Conservation (phyloP, 2,888 invertebrate species). For the Bombyx huttoni region DNA sequence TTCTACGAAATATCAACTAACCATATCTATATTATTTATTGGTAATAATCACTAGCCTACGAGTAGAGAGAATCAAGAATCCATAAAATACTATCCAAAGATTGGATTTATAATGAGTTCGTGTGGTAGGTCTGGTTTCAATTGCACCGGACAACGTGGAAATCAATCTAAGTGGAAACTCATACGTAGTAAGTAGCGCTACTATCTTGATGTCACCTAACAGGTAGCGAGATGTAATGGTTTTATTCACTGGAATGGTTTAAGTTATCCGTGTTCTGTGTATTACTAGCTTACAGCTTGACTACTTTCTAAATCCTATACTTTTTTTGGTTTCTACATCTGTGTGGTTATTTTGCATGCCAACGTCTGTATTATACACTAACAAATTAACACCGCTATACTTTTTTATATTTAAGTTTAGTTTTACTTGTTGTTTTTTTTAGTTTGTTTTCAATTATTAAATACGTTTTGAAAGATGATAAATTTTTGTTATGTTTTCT, state of each 20-base stretch:
- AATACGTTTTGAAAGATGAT: too few relatives aligned
- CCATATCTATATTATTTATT: slow-evolving; percentile 42
- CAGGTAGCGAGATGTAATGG: slow-evolving; percentile 61
- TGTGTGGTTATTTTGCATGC: slow-evolving; percentile 39
- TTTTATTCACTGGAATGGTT: slow-evolving; percentile 32
- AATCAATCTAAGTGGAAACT: slow-evolving; percentile 21
- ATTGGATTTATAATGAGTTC: slow-evolving; percentile 54
- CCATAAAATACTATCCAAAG: slow-evolving; percentile 49
- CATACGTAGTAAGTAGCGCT: slow-evolving; percentile 48
- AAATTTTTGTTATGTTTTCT: too few relatives aligned
- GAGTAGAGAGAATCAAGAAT: slow-evolving; percentile 49
- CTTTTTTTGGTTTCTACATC: slow-evolving; percentile 53
- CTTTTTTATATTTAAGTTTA: neutral
- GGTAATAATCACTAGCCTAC: slow-evolving; percentile 49
- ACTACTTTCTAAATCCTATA: slow-evolving; percentile 23
- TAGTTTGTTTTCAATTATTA: too few relatives aligned
- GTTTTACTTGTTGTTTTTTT: too few relatives aligned
- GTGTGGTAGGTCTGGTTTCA: slow-evolving; percentile 29
- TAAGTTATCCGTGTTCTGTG: slow-evolving; percentile 22
- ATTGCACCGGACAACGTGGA: slow-evolving; percentile 42
- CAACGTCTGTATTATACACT: slow-evolving; percentile 18
- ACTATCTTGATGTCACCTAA: slow-evolving; percentile 47
- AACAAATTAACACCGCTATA: slow-evolving; percentile 25
- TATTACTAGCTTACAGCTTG: slow-evolving; percentile 41
- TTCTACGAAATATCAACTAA: slow-evolving; percentile 36